Evolutionary conservation across 1,140 invertebrate species (phyloP).

Genomic region (Drosophila equinoxialis): DNA sequence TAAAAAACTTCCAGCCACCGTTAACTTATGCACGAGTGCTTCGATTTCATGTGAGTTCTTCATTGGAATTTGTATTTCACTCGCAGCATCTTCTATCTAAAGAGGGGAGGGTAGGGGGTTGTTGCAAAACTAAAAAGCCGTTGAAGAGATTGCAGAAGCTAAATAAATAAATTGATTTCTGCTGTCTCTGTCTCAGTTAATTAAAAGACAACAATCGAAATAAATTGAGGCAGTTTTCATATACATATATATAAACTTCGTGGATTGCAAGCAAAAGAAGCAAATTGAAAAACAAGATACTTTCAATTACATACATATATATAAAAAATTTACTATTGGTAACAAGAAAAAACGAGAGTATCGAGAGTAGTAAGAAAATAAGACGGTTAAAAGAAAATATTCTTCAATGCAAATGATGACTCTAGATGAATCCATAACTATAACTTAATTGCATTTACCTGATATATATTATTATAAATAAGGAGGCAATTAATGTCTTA

Average conservation of each 20-base stretch:
- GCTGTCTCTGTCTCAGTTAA: constrained; percentile 43
- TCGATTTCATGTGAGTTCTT: constrained; percentile 34
- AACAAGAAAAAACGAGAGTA: no score
- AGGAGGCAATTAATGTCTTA: no score
- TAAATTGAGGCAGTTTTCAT: constrained; percentile 12
- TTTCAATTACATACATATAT: no score
- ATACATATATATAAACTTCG: not conserved
- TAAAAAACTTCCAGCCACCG: constrained; percentile 33
- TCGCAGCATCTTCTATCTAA: not conserved
- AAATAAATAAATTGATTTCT: constrained; percentile 67
- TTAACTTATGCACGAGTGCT: constrained; percentile 72
- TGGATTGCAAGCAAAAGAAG: no score
- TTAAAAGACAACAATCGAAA: constrained; percentile 45
- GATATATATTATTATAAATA: no score
- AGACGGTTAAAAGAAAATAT: no score
- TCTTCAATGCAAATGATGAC: no score
- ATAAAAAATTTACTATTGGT: no score
- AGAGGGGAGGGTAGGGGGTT: constrained; percentile 15
- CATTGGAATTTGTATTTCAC: constrained; percentile 3
- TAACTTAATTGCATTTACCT: no score
- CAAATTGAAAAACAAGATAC: no score
- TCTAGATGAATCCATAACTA: no score
- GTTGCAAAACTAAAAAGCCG: constrained; percentile 17
- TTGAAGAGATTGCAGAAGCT: constrained; percentile 15
- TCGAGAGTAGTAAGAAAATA: no score